Evolutionary conservation across 2,888 invertebrate species (phyloP).

Genomic region (Choreutis nemorana): DNA sequence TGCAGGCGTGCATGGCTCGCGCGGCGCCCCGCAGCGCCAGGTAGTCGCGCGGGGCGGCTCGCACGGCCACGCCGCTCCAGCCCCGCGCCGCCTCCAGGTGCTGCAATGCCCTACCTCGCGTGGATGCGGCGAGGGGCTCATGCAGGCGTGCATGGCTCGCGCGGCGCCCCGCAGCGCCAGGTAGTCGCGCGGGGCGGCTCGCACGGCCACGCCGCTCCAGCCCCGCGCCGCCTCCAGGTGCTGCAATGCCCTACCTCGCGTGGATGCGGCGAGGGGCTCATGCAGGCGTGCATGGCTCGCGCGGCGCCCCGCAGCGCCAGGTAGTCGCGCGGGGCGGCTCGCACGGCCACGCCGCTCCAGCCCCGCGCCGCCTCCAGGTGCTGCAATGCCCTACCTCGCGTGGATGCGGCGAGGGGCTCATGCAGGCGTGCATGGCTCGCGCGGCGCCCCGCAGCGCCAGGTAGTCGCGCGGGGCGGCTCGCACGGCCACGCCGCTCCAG

Average conservation of each 20-base stretch:
- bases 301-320: conserved; percentile 61
- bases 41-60: conserved; percentile 82
- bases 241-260: conserved; percentile 63
- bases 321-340: conserved; percentile 82
- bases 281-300: conserved; percentile 67
- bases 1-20: conserved; percentile 67
- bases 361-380: conserved; percentile 74
- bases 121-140: conserved; percentile 72
- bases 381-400: conserved; percentile 63
- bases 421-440: conserved; percentile 67
- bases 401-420: conserved; percentile 73
- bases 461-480: conserved; percentile 82
- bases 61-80: conserved; percentile 80
- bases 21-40: conserved; percentile 61
- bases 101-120: conserved; percentile 70
- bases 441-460: conserved; percentile 61
- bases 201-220: conserved; percentile 80
- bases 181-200: conserved; percentile 82
- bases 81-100: conserved; percentile 74
- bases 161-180: conserved; percentile 61
- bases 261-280: conserved; percentile 73
- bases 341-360: conserved; percentile 80
- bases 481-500: conserved; percentile 80
- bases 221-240: conserved; percentile 74
- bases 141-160: conserved; percentile 67